Evolutionary conservation across 2,888 invertebrate species (phyloP).

Genomic region (Papilio elwesi): DNA sequence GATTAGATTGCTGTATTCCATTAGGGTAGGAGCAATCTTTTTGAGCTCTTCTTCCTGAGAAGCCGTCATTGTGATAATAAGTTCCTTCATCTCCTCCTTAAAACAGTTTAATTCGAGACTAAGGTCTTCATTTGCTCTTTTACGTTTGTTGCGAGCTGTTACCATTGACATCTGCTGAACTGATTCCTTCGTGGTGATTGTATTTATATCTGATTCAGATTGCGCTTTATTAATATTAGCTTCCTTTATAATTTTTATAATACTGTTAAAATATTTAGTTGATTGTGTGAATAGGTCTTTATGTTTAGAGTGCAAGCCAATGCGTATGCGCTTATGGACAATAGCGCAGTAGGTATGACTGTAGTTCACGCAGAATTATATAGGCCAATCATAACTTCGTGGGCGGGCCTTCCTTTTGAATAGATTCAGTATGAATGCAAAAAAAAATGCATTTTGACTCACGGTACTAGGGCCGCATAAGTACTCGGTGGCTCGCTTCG

Average conservation of each 20-base stretch:
- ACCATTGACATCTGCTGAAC: neutral
- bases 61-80: constrained; percentile 11
- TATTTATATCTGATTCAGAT: neutral
- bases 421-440: neutral
- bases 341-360: neutral
- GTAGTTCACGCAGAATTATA: neutral
- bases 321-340: constrained; percentile 1
- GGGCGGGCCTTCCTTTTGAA: neutral
- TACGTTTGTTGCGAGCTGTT: neutral
- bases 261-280: neutral
- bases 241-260: neutral
- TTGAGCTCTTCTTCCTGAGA: constrained; percentile 42
- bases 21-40: neutral
- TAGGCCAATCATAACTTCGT: neutral
- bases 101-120: neutral
- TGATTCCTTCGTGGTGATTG: neutral
- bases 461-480: neutral
- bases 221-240: neutral
- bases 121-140: neutral
- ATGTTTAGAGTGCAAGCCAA: neutral
- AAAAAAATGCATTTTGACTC: neutral
- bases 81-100: constrained; percentile 3
- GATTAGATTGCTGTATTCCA: constrained; percentile 36
- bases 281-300: neutral
- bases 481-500: neutral